Evolutionary conservation across 2,888 invertebrate species (phyloP), one percentile per base, ranked within the genome.

Genomic region (Drosophila paranaensis): DNA sequence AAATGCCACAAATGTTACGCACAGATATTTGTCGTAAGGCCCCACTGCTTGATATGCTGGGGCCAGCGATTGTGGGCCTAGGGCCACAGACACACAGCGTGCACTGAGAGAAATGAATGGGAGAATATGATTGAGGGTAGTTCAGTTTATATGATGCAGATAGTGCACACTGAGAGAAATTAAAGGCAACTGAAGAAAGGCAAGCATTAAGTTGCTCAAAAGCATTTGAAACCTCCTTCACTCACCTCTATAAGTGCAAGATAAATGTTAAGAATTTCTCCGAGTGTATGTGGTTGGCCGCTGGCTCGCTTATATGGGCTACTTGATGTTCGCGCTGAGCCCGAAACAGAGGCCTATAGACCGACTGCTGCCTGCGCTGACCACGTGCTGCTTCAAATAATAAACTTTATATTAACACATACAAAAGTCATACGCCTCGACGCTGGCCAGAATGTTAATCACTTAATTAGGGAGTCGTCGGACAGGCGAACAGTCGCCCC

Each of bases 351-450:
- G 74, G 73, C 80, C 76, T 79, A 79, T 43, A 46, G 66, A 62
- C 65, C 39, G 63, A 54, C 64, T 39, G 63, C 58, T 63, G 73
- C 46, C 60, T 50, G 81, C 78, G 50, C 50, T 82, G 89, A 90
- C 92, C 92, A 92, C 92, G 92, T 92, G 92, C 92, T 92, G 90
- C 88, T 92, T 92, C 91, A 91, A 92, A 92, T 92, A 92, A 92
- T 91, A 92, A 92, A 92, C 92, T 92, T 91, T 91, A 92, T 92
- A 92, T 92, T 92, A 92, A 92, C 91, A 92, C 92, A 92, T 92
- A 92, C 91, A 92, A 92, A 90, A 92, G 91, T 92, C 92, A 92
- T 91, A 89, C 83, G 84, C 62, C 68, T 58, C 79, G 88, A 77
- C 88, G 82, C 80, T 78, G 91, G 82, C 58, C 84, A 90, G 92